Evolutionary conservation across 2,888 invertebrate genomes (phyloP).

Genomic region (Penaeus monodon): DNA sequence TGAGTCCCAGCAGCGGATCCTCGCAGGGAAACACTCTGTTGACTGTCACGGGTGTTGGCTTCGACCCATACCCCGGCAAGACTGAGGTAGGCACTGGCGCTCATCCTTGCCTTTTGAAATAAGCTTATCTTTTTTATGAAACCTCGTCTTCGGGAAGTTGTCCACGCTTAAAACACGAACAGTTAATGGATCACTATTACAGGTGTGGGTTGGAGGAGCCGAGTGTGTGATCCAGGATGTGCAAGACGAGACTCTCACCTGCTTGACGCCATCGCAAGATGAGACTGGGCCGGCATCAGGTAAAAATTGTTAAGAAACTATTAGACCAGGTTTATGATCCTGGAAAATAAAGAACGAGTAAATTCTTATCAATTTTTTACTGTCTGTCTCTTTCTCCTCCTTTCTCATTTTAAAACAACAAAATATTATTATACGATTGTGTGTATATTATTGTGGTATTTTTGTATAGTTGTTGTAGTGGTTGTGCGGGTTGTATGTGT

Average conservation of each 20-base stretch:
- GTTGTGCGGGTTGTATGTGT: no score
- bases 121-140: no score
- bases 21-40: slow-evolving; percentile 3
- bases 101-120: neutral
- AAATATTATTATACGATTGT: no score
- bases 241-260: neutral
- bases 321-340: no score
- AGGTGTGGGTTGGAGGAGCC: slow-evolving; percentile 27
- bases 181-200: neutral
- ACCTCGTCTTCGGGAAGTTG: no score
- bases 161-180: no score
- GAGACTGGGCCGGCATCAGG: slow-evolving; percentile 16
- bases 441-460: no score
- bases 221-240: slow-evolving; percentile 20
- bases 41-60: slow-evolving; percentile 15
- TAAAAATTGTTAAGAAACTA: neutral
- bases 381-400: no score
- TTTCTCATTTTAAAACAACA: no score
- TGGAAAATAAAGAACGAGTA: no score
- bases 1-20: slow-evolving; percentile 3
- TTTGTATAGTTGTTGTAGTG: no score
- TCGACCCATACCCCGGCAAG: slow-evolving; percentile 15
- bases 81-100: slow-evolving; percentile 12
- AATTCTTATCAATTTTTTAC: no score
- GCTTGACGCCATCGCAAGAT: slow-evolving; percentile 10